Conservation (phyloP, 1,140 invertebrate species). For the Papilio polytes region DNA sequence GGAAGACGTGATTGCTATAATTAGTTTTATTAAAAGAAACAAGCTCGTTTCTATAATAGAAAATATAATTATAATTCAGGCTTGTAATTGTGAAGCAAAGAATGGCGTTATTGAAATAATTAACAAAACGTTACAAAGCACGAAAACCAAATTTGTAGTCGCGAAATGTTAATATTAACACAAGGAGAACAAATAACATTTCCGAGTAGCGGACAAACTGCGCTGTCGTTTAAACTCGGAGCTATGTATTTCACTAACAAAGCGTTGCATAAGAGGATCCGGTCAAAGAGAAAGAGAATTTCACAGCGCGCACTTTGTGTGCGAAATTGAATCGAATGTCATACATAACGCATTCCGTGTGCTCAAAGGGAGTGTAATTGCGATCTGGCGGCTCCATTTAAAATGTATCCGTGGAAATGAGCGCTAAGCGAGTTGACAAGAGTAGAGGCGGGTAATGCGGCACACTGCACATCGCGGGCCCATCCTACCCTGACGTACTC, state of each 20-base stretch:
- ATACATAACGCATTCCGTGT: conserved; percentile 77
- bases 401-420: conserved; percentile 80
- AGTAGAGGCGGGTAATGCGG: conserved; percentile 48
- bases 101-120: neutral
- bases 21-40: neutral
- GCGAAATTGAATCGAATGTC: conserved; percentile 80
- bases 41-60: neutral
- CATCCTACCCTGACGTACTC: conserved; percentile 14
- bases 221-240: conserved; percentile 56
- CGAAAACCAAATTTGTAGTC: conserved; percentile 37
- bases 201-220: conserved; percentile 44
- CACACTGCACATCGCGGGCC: conserved; percentile 52
- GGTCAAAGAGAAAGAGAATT: conserved; percentile 79
- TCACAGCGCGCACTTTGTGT: conserved; percentile 75
- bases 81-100: neutral
- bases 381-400: conserved; percentile 78
- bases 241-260: conserved; percentile 69
- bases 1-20: neutral
- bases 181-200: conserved; percentile 36
- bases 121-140: conserved; percentile 29
- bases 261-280: conserved; percentile 75
- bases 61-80: neutral
- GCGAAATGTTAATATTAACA: conserved; percentile 35
- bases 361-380: conserved; percentile 81
- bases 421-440: conserved; percentile 59